Evolutionary conservation across 2,113 vertebrate genomes (phyloP), one percentile per base, ranked within the genome.

Genomic region (Cinclus mexicanus): DNA sequence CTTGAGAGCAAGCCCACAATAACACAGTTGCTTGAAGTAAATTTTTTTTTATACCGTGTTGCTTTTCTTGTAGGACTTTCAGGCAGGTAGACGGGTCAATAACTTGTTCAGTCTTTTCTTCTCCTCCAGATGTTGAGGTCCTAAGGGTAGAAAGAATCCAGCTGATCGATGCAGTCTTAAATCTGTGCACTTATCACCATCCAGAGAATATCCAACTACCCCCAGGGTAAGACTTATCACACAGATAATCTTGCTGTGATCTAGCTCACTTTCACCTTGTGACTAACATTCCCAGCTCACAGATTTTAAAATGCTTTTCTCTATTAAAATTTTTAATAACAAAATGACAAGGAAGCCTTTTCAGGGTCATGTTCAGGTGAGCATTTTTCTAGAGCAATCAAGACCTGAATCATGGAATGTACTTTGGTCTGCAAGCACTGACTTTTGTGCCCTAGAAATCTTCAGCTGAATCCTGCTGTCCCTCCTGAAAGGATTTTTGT

Each of bases 201-300:
- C 99, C 99, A 1, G 99, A 99, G 97, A 99, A 99, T 96, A 99
- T 99, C 88, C 99, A 99, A 97, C 98, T 99, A 21, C 99, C 99
- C 4, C 97, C 99, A 3, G 99, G 99, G 99, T 99, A 98, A 91
- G 93, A 24, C 13, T 41, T 85, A 57, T 39, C 75, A 33, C 10
- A 8, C 0, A 23, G 55, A 56, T 20, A 37, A 21, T 94, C 47
- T 55, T 65, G 1, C 41, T 76, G 63, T 87, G 60, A 68, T 79
- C 44, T 46, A 47, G 52, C n/a, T 90, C 14, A 23, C 47, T 88
- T 89, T 88, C 37, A 56, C 50, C 49, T 82, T 57, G 39, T 69
- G 53, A 53, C 23, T 61, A 79, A 46, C 59, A 35, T 5, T 69
- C 11, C 10, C 42, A 56, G 57, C 52, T 77, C 33, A 53, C 37